phyloP scores from a whole-genome alignment of 2,797 vertebrate genomes.

The Danio choprae region DNA sequence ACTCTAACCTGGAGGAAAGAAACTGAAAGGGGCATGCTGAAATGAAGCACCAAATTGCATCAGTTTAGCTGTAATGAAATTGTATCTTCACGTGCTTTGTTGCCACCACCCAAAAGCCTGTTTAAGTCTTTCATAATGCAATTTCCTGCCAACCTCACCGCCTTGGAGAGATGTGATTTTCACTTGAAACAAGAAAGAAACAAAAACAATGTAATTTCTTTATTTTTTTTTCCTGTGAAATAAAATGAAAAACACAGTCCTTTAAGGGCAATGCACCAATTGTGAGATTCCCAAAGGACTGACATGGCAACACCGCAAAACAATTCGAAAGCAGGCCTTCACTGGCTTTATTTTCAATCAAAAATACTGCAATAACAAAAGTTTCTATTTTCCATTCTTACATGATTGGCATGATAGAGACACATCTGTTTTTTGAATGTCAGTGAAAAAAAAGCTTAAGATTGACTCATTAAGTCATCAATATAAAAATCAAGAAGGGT shows the following conservation, averaged over 20 bases:
- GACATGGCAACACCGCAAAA: slow-evolving; percentile 36
- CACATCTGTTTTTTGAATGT: neutral
- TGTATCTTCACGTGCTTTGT: slow-evolving; percentile 36
- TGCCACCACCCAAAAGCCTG: slow-evolving; percentile 41
- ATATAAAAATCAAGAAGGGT: neutral
- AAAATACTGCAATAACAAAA: slow-evolving; percentile 9
- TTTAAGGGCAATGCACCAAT: slow-evolving; percentile 45
- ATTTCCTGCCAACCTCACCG: slow-evolving; percentile 44
- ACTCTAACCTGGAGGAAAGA: slow-evolving; percentile 22
- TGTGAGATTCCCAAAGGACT: slow-evolving; percentile 35
- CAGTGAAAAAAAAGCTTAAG: neutral
- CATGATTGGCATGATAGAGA: neutral
- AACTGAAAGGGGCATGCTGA: slow-evolving; percentile 17
- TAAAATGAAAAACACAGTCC: slow-evolving; percentile 27
- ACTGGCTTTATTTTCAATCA: slow-evolving; percentile 40
- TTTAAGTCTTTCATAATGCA: slow-evolving; percentile 48
- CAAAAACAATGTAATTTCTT: slow-evolving; percentile 4
- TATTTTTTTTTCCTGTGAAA: slow-evolving; percentile 17
- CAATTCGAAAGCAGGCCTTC: slow-evolving; percentile 28
- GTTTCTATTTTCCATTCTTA: slow-evolving; percentile 26
- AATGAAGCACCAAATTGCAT: slow-evolving; percentile 38
- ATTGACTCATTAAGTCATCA: too few relatives aligned
- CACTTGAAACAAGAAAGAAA: slow-evolving; percentile 36
- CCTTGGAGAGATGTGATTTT: slow-evolving; percentile 50
- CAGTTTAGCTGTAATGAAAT: slow-evolving; percentile 58